Conservation (phyloP, 2,797 vertebrate species). For the Gobionotothen gibberifrons region DNA sequence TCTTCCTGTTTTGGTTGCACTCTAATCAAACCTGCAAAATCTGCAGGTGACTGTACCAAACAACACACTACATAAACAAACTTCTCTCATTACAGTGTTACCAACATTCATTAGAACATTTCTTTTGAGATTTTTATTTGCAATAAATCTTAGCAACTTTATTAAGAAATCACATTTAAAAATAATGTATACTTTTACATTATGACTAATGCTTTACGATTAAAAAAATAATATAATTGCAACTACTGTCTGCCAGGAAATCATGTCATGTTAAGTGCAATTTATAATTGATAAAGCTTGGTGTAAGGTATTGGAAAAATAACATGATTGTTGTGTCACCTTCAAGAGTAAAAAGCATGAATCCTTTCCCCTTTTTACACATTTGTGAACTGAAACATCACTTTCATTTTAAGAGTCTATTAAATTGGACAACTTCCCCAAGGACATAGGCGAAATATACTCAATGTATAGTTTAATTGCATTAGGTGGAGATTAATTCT, state of each 20-base stretch:
- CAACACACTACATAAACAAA: conserved; percentile 10
- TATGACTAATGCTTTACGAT: conserved; percentile 25
- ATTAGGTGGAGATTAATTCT: conserved; percentile 85
- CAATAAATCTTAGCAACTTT: not conserved
- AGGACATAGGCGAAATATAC: conserved; percentile 78
- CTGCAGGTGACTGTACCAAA: conserved; percentile 45
- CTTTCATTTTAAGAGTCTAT: conserved; percentile 81
- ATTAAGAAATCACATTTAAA: conserved; percentile 3
- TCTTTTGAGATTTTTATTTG: not conserved
- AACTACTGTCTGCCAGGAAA: conserved; percentile 33
- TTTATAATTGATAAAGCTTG: conserved; percentile 29
- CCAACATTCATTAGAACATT: not conserved
- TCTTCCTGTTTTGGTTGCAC: conserved; percentile 73
- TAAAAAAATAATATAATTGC: conserved; percentile 24
- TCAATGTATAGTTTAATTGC: conserved; percentile 86
- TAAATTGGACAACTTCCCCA: conserved; percentile 81
- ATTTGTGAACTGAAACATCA: conserved; percentile 77
- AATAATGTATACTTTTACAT: conserved; percentile 14
- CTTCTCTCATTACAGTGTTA: not conserved
- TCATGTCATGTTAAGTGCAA: conserved; percentile 36
- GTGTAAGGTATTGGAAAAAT: conserved; percentile 43
- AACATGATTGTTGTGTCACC: conserved; percentile 53
- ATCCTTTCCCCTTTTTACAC: conserved; percentile 60
- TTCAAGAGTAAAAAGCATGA: conserved; percentile 58
- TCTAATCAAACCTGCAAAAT: conserved; percentile 58